Evolutionary conservation across 2,113 vertebrate species (phyloP), one percentile per base, ranked within the genome.

Genomic region (Ophthalmolycus amberensis): DNA sequence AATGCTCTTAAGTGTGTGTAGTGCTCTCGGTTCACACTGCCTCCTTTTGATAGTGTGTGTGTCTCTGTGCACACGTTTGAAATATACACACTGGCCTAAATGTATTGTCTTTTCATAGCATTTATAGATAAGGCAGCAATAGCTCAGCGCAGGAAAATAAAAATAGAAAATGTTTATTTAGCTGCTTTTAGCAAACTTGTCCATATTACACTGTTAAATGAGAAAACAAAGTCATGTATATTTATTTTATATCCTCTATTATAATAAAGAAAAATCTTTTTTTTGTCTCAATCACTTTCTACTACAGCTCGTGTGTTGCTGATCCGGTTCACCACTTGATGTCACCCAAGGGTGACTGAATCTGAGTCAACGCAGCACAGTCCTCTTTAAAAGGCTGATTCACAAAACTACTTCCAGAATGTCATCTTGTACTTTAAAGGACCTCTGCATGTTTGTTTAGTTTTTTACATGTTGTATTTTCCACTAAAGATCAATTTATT

Each of bases 211-310:
- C 95, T 97, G 96, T 97, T 97, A 95, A 83, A 95, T 95, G 94
- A 95, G 91, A 94, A 92, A 92, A 94, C 93, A 94, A 94, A 94
- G 89, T 95, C 93, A 93, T 96, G 90, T 96, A 96, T 94, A 91
- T 96, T 95, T 96, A 96, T 98, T 98, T 97, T 97, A 93, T 98
- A 97, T 97, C 94, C 94, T 96, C 93, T 94, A 95, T 96, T 96
- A 96, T 97, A 97, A 97, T 97, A 96, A 97, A 91, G 97, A 96
- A 97, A 97, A 97, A 95, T 91, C 93, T 20, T 96, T 95, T n/a
- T n/a, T 96, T 95, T 94, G 96, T 94, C 96, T 96, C 93, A 94
- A 84, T 94, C 52, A 38, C 20, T 34, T 69, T 73, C 34, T 34
- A 34, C 34, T 34, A 34, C 34, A 34, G 5, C 34, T 6, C 12